These are phyloP conservation scores for Cephalophus harveyi DNA, from an alignment of 2,113 vertebrate species.

Conservation along the genomic window DNA sequence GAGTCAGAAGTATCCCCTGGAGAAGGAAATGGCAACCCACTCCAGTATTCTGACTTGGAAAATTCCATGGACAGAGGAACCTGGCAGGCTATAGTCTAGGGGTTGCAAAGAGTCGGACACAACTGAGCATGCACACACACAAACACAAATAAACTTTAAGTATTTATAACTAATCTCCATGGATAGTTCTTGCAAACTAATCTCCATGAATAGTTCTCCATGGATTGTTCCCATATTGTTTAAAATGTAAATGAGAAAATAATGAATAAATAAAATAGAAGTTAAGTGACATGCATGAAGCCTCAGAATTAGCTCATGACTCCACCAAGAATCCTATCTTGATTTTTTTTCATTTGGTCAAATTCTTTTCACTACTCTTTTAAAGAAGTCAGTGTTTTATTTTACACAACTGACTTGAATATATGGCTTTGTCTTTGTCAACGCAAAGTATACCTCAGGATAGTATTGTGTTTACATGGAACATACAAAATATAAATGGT, in stretches of 20 bases:
- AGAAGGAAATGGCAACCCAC: background rate
- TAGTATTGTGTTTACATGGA: background rate
- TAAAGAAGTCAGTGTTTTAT: background rate
- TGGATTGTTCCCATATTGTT: background rate
- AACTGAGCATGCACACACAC: background rate
- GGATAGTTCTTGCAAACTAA: background rate
- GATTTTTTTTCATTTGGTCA: background rate
- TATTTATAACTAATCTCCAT: background rate
- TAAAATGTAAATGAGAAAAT: constrained; percentile 4
- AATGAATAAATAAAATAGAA: constrained; percentile 11
- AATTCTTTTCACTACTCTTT: background rate
- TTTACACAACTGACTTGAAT: background rate
- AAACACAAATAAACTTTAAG: background rate
- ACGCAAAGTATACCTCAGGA: background rate
- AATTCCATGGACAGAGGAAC: background rate
- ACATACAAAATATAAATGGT: background rate
- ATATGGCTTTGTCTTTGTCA: background rate
- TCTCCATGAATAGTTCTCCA: background rate
- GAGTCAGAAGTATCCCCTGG: background rate
- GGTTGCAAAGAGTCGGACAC: background rate
- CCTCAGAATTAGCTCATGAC: background rate
- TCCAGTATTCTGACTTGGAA: background rate
- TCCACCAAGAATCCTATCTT: background rate
- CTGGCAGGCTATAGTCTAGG: background rate
- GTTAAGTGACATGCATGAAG: background rate